Base-by-base conservation (phyloP, 53 echinoderm and acorn worm species). In the Paelopatides confundens region DNA sequence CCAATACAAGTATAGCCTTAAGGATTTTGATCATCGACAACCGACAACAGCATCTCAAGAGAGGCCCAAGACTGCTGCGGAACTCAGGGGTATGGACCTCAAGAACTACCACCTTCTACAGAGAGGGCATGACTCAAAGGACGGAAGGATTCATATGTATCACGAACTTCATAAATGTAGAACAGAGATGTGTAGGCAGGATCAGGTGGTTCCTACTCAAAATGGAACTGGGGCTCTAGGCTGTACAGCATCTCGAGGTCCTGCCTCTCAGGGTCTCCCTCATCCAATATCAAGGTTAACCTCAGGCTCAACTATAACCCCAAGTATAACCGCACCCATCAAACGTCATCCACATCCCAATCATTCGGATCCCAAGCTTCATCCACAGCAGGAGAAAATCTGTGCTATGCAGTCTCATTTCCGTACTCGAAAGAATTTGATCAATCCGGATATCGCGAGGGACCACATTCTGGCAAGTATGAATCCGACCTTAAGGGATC, bases 221-320 rank as follows among this genome's bases (percentile, higher is more conserved):
- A 46, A 39, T 39, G 29, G 48, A 26, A 14, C 28, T 5, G 6
- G 4, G 49, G 26, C 26, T 52, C 33, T 21, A 18, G 79, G 79
- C 8, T 12, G 31, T 33, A 83, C 84, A 0, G 84, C 84, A 9
- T 83, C 84, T 35, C 33, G 84, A 13, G 84, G 84, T 15, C 84
- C 84, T 23, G 43, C 43, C 35, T 83, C 84, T 63, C 65, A 63
- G 46, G 84, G 84, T 5, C 43, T 63, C n/a, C 84, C 84, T 26
- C 84, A 83, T 46, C 84, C 84, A 13, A 83, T 79, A 31, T 79
- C 79, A 3, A 47, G 32, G 31, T 24, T 50, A 15, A 53, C 50
- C 26, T 3, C 17, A 31, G 26, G 26, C 43, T 1, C 79, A 52
- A 3, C 52, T 4, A 23, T 15, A 30, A 7, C 50, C 0, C 30